Evolutionary conservation across 2,888 invertebrate genomes (phyloP).

Genomic region (Papilio demoleus): DNA sequence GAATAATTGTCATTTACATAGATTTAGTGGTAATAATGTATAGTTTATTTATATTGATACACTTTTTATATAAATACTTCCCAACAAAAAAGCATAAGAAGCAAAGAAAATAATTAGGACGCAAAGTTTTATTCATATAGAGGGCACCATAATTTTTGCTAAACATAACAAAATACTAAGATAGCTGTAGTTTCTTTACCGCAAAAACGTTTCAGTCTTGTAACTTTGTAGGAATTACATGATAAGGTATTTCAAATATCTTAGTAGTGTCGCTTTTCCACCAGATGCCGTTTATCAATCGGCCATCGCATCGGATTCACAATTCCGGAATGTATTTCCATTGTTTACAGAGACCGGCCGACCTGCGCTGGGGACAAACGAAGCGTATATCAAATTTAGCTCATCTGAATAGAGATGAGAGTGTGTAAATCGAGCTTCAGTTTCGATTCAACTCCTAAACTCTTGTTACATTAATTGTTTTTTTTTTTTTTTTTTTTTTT

Average conservation of each 20-base stretch:
- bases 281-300: constrained; percentile 41
- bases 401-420: constrained; percentile 29
- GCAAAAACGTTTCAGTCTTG: background rate
- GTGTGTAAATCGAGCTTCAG: background rate
- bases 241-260: constrained; percentile 31
- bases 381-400: constrained; percentile 42
- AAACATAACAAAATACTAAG: background rate
- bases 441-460: constrained; percentile 6
- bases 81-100: too few relatives aligned
- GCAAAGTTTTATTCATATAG: too few relatives aligned
- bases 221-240: background rate
- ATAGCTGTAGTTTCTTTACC: background rate
- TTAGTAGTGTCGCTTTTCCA: constrained; percentile 32
- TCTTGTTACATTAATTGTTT: constrained; percentile 1
- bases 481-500: too few relatives aligned
- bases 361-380: constrained; percentile 43
- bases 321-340: constrained; percentile 43
- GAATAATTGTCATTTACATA: background rate
- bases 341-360: constrained; percentile 45
- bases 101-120: too few relatives aligned
- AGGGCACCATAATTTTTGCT: background rate
- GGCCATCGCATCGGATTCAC: constrained; percentile 43
- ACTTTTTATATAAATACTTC: too few relatives aligned
- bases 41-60: background rate
- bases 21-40: background rate